These are phyloP conservation scores for Cantharis nigra DNA, from an alignment of 2,888 invertebrate species.

Conservation along the genomic window DNA sequence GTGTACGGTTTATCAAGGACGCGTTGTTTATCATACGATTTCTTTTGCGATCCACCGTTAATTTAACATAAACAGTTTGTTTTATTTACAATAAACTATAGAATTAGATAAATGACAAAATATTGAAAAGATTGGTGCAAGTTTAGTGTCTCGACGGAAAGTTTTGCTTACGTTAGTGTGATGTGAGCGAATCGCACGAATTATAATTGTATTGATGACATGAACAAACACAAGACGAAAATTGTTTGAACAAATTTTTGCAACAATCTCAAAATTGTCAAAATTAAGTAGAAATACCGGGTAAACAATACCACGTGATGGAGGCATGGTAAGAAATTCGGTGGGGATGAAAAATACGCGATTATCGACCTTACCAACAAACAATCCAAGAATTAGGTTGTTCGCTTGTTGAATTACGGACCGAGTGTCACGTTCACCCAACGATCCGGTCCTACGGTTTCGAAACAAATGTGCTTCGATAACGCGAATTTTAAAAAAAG, in stretches of 20 bases:
- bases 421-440: conserved; percentile 42
- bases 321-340: conserved; percentile 45
- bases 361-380: conserved; percentile 45
- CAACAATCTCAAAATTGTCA: background rate
- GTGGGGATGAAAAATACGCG: conserved; percentile 39
- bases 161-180: background rate
- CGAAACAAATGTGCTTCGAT: background rate
- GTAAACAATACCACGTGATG: conserved; percentile 55
- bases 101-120: background rate
- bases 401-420: conserved; percentile 37
- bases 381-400: conserved; percentile 40
- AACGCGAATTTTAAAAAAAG: background rate
- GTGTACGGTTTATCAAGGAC: background rate
- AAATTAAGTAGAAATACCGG: conserved; percentile 25
- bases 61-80: background rate
- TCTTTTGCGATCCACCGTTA: background rate
- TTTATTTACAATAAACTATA: background rate
- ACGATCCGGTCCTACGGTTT: background rate
- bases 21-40: background rate
- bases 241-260: conserved; percentile 5
- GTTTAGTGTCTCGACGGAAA: background rate
- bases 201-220: background rate
- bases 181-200: background rate
- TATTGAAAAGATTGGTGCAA: background rate
- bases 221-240: background rate